A percentile compares a stretch with the other conserved stretches of the same genome.
Conservation (phyloP, 2,888 invertebrate species). For the Allophyes oxyacanthae region DNA sequence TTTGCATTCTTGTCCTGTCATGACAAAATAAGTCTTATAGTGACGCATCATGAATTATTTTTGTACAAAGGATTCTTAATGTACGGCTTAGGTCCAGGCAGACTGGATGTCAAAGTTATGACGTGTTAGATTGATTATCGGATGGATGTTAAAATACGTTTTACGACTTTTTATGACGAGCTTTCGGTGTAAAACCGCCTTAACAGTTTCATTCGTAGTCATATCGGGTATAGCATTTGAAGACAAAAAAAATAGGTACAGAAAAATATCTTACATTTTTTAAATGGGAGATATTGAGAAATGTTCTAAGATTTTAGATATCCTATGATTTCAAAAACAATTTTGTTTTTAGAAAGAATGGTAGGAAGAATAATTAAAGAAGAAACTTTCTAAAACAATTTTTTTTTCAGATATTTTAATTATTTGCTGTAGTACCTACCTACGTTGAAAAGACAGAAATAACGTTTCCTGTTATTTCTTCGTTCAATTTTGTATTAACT, state of each 20-base stretch:
- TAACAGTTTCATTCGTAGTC: constrained; percentile 82
- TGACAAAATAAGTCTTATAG: constrained; percentile 57
- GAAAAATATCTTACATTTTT: constrained; percentile 37
- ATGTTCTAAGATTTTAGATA: too few species aligned
- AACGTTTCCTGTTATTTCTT: too few species aligned
- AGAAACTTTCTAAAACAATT: too few species aligned
- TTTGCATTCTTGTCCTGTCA: constrained; percentile 60
- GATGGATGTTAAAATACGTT: constrained; percentile 89
- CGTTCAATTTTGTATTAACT: too few species aligned
- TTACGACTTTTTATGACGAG: constrained; percentile 87
- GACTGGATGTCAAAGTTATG: constrained; percentile 89
- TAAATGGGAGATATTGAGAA: constrained; percentile 19
- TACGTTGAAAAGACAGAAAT: too few species aligned
- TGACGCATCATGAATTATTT: constrained; percentile 54
- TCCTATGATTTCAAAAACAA: too few species aligned
- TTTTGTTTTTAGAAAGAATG: too few species aligned
- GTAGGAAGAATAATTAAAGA: too few species aligned
- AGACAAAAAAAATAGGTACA: constrained; percentile 37
- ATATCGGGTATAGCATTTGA: constrained; percentile 62
- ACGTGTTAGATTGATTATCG: constrained; percentile 90
- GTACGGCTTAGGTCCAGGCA: constrained; percentile 77
- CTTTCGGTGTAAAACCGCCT: constrained; percentile 80
- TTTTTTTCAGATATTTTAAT: too few species aligned
- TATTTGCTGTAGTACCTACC: too few species aligned
- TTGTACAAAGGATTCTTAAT: constrained; percentile 52